Conservation (phyloP, 1,140 invertebrate genomes). For the Plectrocnemia conspersa region DNA sequence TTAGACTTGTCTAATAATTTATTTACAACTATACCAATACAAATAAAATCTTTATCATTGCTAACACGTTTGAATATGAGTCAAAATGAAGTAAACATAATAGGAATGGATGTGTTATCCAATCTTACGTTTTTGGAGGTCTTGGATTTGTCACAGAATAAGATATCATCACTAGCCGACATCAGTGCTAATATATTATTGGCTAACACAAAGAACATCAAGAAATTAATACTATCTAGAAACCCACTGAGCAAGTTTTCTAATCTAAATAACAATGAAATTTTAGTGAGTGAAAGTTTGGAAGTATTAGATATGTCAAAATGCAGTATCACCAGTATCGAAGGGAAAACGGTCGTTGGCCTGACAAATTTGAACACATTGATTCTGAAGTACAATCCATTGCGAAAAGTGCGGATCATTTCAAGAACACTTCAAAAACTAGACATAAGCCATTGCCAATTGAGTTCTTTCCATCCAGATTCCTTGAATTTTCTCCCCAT, state of each 20-base stretch:
- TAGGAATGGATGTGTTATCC: conserved; percentile 45
- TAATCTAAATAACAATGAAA: conserved; percentile 48
- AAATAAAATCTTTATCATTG: conserved; percentile 48
- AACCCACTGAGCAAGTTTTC: conserved; percentile 48
- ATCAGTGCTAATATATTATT: conserved; percentile 50
- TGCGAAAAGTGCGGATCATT: conserved; percentile 45
- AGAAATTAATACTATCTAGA: conserved; percentile 48
- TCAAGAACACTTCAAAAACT: conserved; percentile 52
- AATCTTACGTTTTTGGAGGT: conserved; percentile 50
- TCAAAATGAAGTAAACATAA: conserved; percentile 47
- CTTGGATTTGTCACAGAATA: conserved; percentile 53
- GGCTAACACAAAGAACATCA: conserved; percentile 43
- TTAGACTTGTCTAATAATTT: conserved; percentile 51
- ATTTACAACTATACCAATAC: conserved; percentile 50
- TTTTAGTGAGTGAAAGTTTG: conserved; percentile 49
- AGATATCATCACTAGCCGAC: conserved; percentile 51
- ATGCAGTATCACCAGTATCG: conserved; percentile 51
- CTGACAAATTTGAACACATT: conserved; percentile 51
- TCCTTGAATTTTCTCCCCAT: conserved; percentile 49
- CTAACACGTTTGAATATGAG: conserved; percentile 54
- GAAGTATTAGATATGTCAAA: conserved; percentile 49
- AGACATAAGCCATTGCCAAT: conserved; percentile 53
- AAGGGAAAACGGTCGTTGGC: conserved; percentile 47
- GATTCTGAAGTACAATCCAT: conserved; percentile 51
- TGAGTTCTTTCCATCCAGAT: conserved; percentile 46